Percentiles rank a stretch among this genome's conserved stretches.
Evolutionary conservation across 2,888 invertebrate genomes (phyloP).

Genomic region (Reticulitermes lucifugus): DNA sequence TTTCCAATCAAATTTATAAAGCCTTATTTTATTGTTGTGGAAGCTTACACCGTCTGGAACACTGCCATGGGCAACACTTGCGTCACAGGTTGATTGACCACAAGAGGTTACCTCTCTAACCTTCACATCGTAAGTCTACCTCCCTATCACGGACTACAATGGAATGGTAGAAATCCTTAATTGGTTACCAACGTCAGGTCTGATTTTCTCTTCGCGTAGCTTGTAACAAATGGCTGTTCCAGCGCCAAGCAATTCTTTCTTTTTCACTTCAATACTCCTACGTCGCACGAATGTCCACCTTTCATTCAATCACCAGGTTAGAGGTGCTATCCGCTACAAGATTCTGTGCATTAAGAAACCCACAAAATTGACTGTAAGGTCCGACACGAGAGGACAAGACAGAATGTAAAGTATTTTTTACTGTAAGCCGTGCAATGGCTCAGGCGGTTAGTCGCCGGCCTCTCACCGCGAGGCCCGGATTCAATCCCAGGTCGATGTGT

Average conservation of each 20-base stretch:
- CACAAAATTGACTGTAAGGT: no score
- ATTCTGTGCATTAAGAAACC: no score
- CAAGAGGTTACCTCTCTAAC: neutral
- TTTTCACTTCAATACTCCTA: neutral
- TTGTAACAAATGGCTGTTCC: conserved; percentile 32
- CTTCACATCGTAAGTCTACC: neutral
- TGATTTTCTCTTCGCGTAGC: conserved; percentile 4
- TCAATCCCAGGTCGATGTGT: no score
- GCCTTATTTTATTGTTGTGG: no score
- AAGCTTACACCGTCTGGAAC: no score
- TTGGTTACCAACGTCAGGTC: conserved; percentile 27
- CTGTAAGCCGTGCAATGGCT: no score
- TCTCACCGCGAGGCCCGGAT: no score
- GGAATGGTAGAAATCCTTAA: conserved; percentile 14
- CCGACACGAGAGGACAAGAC: no score
- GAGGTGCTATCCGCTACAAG: no score
- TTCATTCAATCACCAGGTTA: conserved; percentile 26
- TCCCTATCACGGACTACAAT: conserved; percentile 3
- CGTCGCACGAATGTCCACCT: neutral
- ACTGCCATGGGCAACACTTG: neutral
- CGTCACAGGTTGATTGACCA: neutral
- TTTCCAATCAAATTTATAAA: no score
- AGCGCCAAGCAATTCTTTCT: conserved; percentile 1
- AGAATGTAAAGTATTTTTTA: no score
- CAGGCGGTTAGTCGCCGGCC: no score